These are phyloP conservation scores for Caenorhabditis parvicauda DNA, from an alignment of 2,888 invertebrate species.

Conservation along the genomic window DNA sequence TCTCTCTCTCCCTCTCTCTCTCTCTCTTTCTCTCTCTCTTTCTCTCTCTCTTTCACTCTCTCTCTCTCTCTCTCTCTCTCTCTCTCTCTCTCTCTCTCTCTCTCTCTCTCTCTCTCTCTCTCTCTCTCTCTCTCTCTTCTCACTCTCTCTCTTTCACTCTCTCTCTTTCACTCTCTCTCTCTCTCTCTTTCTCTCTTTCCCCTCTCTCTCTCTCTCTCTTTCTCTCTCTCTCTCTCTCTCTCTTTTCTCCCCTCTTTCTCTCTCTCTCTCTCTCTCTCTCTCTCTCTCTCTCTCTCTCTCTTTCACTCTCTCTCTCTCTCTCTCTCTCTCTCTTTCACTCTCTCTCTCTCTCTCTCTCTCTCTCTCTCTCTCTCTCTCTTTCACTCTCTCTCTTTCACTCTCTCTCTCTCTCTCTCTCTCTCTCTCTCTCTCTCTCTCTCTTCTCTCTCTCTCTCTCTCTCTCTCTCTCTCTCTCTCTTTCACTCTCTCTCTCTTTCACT, in stretches of 20 bases:
- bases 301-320: not conserved
- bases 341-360: too few species aligned
- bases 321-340: not conserved
- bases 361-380: too few species aligned
- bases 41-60: not conserved
- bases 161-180: not conserved
- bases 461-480: not conserved
- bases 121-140: not conserved
- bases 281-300: not conserved
- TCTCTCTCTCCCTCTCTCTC: not conserved
- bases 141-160: not conserved
- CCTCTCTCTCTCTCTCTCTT: not conserved
- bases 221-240: not conserved
- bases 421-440: too few species aligned
- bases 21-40: constrained; percentile 2
- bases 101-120: not conserved
- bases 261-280: not conserved
- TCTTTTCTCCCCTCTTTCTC: not conserved
- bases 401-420: too few species aligned
- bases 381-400: too few species aligned
- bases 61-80: not conserved
- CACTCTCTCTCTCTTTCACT: not conserved
- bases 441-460: not conserved
- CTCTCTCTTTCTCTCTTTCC: not conserved
- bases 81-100: not conserved